phyloP scores from a whole-genome alignment of 2,888 invertebrate species.

The Auanema freiburgensis region DNA sequence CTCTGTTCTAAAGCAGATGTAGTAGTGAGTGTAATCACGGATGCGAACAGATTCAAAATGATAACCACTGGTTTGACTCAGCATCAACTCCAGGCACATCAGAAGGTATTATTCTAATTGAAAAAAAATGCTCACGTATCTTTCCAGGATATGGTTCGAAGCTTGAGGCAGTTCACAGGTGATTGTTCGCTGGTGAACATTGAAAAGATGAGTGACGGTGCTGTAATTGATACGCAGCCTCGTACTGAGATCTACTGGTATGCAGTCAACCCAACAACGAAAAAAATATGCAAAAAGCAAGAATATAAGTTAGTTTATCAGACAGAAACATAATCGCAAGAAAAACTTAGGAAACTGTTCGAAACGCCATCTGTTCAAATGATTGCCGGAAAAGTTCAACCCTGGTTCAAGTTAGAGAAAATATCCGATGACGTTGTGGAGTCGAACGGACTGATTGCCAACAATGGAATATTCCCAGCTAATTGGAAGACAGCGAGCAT shows the following conservation, averaged over 20 bases:
- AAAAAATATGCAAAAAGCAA: conserved; percentile 59
- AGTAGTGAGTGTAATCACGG: conserved; percentile 51
- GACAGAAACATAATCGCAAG: not conserved
- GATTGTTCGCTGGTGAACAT: conserved; percentile 54
- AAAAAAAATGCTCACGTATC: not conserved
- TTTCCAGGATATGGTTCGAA: conserved; percentile 51
- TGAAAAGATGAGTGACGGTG: conserved; percentile 54
- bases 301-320: conserved; percentile 43
- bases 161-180: conserved; percentile 57
- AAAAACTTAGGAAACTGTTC: conserved; percentile 50
- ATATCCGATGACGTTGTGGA: conserved; percentile 41
- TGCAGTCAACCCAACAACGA: conserved; percentile 56
- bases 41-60: conserved; percentile 58
- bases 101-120: conserved; percentile 35
- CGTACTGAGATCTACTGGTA: conserved; percentile 59
- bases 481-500: conserved; percentile 52
- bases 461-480: conserved; percentile 36
- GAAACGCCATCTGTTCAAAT: conserved; percentile 49
- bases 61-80: conserved; percentile 52
- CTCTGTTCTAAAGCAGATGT: conserved; percentile 56
- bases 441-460: conserved; percentile 16
- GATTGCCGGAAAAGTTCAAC: conserved; percentile 58
- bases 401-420: conserved; percentile 56
- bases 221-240: conserved; percentile 35
- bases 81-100: conserved; percentile 51